Evolutionary conservation across 2,888 invertebrate genomes (phyloP), one percentile per base, ranked within the genome.

Genomic region (Sympetrum striolatum): DNA sequence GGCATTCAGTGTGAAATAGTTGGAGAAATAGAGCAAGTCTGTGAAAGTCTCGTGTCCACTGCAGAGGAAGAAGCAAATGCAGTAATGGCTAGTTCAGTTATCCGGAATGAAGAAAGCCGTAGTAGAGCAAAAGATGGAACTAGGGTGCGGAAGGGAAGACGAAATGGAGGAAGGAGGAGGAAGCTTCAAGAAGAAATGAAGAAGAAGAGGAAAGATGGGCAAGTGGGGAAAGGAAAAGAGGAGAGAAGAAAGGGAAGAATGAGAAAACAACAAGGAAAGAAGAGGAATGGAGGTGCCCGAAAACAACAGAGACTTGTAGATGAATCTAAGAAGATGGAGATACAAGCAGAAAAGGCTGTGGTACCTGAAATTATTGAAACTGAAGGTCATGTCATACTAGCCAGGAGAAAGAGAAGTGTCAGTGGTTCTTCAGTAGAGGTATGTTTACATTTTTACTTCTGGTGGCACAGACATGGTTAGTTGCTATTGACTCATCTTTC

Each of bases 191-290:
- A 91, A 39, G 92, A 93, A 91, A 93, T 93, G 91, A 91, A 90
- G 39, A 92, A 92, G 0, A 93, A 93, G 90, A 92, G 92, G 25
- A 93, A 93, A 22, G 93, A 93, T 92, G 92, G 93, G 90, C 92
- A 93, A 31, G 90, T 91, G 2, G 25, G 73, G 0, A 92, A 91
- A 39, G 91, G 82, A 14, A 91, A 81, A 91, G 64, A 53, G 92
- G 91, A 64, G 37, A 35, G 53, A 91, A 86, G 44, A 39, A 81
- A 31, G 18, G 90, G 90, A 81, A 39, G 37, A n/a, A 37, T 14
- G 31, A 58, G 86, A 37, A 35, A 82, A 15, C 86, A 86, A n/a
- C 31, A 37, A 60, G 64, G 64, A 5, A 37, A 39, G 37, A 60
- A 60, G 64, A 86, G n/a, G 25, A 53, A 22, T 18, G 86, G 86